These are phyloP conservation scores for Anoplopoma fimbria DNA, from an alignment of 2,113 vertebrate genomes.

Conservation along the genomic window DNA sequence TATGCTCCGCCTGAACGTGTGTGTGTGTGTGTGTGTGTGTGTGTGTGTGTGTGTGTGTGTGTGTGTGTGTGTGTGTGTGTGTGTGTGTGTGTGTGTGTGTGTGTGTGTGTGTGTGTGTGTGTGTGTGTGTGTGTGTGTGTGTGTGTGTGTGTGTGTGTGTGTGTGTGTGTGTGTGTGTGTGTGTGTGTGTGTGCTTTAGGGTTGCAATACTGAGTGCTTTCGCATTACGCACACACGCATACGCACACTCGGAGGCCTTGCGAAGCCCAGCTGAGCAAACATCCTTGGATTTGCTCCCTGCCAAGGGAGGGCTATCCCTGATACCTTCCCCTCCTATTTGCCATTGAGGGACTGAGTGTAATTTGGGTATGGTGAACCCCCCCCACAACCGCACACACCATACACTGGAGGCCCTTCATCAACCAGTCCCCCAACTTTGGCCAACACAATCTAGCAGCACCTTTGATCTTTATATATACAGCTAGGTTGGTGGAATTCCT, in stretches of 20 bases:
- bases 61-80: conserved; percentile 50
- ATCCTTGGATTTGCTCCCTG: conserved; percentile 72
- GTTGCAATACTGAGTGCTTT: conserved; percentile 42
- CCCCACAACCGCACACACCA: conserved; percentile 42
- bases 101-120: conserved; percentile 43
- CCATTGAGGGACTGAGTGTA: conserved; percentile 68
- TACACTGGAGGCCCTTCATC: conserved; percentile 76
- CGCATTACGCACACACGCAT: conserved; percentile 48
- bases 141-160: conserved; percentile 46
- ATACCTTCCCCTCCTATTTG: conserved; percentile 53
- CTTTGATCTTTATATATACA: conserved; percentile 83
- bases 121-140: conserved; percentile 38
- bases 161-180: conserved; percentile 50
- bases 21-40: conserved; percentile 51
- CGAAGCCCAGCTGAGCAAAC: conserved; percentile 85
- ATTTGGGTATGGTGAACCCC: conserved; percentile 65
- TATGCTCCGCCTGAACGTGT: conserved; percentile 44
- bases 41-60: conserved; percentile 24
- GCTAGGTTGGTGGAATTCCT: conserved; percentile 77
- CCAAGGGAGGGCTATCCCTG: conserved; percentile 67
- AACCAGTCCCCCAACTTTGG: conserved; percentile 62
- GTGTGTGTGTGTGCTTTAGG: conserved; percentile 27
- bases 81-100: conserved; percentile 30
- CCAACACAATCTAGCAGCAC: conserved; percentile 67
- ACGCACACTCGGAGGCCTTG: conserved; percentile 56